Base-by-base conservation (phyloP, 1,140 invertebrate species). In the Neodiprion pinetum region DNA sequence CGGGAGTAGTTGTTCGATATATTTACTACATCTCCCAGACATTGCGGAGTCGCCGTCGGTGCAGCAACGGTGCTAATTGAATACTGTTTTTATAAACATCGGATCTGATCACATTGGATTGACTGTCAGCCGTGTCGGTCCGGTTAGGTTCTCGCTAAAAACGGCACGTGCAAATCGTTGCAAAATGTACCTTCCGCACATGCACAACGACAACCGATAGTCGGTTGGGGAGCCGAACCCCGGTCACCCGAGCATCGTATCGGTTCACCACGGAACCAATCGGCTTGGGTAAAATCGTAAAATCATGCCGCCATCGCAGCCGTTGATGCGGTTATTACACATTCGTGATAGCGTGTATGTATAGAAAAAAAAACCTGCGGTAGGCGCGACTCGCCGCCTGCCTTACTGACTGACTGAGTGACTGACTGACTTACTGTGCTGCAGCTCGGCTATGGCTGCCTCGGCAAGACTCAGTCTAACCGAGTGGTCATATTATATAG, bases 401-500 rank as follows among this genome's bases (percentile, higher is more conserved):
- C 5, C 53, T 61, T 61, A 61, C 53, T 61, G 53, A 61, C 53
- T 61, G 11, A 61, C 53, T 61, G 53, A 17, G 11, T 61, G 11
- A 17, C 53, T 61, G 11, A 61, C 53, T 61, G 53, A 61, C 53
- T 61, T 40, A 40, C 28, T 40, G 28, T 40, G 28, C 28, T 40
- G 28, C 28, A 40, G 28, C 28, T 40, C 28, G 28, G 17, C 12
- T 21, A 21, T 61, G 53, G 23, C 67, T 11, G 40, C 12, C 67
- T 47, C 11, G 5, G 12, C 12, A 69, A 48, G 28, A 11, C 48
- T 11, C n/a, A n/a, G 21, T 71, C 21, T 14, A 48, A 40, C n/a
- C 23, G 11, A 9, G n/a, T 71, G 70, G 23, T 71, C 70, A 71
- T 71, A 71, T 71, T 71, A 61, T 61, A 40, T 40, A 61, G 70